Evolutionary conservation across 2,113 vertebrate genomes (phyloP).

Genomic region (Phaethon lepturus): DNA sequence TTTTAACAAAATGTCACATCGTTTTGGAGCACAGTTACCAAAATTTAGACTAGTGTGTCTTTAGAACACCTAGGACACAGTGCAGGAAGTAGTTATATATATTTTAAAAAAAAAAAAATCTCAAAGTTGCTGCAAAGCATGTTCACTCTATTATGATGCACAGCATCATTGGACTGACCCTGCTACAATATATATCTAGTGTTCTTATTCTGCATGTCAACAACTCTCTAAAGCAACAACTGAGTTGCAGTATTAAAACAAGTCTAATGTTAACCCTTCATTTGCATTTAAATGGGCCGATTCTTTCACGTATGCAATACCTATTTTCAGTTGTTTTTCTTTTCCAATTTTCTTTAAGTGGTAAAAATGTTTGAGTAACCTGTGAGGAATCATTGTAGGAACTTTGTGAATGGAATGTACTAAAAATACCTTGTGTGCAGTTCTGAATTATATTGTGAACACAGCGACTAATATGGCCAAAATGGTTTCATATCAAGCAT

Average conservation of each 20-base stretch:
- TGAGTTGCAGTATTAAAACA: background rate
- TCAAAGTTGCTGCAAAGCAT: background rate
- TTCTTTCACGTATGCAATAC: constrained; percentile 29
- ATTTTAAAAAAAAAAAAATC: background rate
- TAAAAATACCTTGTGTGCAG: constrained; percentile 61
- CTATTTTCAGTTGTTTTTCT: background rate
- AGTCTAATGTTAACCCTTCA: background rate
- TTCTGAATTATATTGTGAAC: constrained; percentile 35
- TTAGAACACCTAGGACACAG: background rate
- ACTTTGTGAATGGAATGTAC: constrained; percentile 85
- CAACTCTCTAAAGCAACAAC: constrained; percentile 29
- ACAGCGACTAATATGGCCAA: constrained; percentile 31
- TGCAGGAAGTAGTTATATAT: background rate
- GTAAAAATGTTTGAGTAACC: constrained; percentile 52
- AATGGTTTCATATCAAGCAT: constrained; percentile 42
- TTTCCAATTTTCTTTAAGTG: background rate
- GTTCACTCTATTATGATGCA: constrained; percentile 12
- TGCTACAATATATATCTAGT: background rate
- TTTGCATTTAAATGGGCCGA: constrained; percentile 29
- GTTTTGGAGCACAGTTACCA: constrained; percentile 9
- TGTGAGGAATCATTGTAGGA: constrained; percentile 47
- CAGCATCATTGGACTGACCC: constrained; percentile 20
- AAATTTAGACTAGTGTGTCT: constrained; percentile 1
- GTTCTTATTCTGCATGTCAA: background rate
- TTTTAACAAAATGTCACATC: background rate